Conservation (phyloP, 1,140 invertebrate genomes). For the Eciton burchellii region DNA sequence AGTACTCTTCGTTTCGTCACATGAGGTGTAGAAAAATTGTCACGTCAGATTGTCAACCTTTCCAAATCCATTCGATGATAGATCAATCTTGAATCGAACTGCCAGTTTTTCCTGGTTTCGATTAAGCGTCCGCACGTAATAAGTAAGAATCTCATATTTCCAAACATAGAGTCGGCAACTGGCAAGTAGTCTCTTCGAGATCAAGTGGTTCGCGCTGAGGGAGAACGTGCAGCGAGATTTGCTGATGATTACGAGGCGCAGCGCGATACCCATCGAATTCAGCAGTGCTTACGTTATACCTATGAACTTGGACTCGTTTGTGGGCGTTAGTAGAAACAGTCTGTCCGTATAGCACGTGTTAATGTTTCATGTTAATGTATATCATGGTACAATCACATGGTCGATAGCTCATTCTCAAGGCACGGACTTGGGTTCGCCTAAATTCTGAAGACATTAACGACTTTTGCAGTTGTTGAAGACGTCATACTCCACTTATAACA, state of each 20-base stretch:
- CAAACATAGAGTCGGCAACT: constrained; percentile 42
- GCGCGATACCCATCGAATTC: constrained; percentile 58
- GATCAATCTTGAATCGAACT: too few relatives aligned
- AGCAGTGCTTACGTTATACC: constrained; percentile 40
- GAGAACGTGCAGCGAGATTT: constrained; percentile 21
- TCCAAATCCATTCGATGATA: too few relatives aligned
- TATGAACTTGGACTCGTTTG: constrained; percentile 63
- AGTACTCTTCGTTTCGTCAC: neutral
- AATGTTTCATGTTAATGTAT: neutral
- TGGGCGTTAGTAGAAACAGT: constrained; percentile 34
- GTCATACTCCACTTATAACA: constrained; percentile 64
- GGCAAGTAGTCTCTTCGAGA: constrained; percentile 31
- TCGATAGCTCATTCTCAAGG: neutral
- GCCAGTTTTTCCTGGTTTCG: neutral
- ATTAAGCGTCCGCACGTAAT: neutral
- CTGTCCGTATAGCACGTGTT: neutral
- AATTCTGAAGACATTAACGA: neutral
- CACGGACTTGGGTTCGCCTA: neutral
- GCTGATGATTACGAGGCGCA: constrained; percentile 57
- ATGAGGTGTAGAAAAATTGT: neutral
- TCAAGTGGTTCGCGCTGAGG: constrained; percentile 28
- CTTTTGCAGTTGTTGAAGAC: constrained; percentile 64
- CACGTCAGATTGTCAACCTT: neutral
- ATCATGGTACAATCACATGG: neutral
- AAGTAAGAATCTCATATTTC: neutral